Conservation (phyloP, 2,113 vertebrate genomes). For the Peromyscus polionotus region DNA sequence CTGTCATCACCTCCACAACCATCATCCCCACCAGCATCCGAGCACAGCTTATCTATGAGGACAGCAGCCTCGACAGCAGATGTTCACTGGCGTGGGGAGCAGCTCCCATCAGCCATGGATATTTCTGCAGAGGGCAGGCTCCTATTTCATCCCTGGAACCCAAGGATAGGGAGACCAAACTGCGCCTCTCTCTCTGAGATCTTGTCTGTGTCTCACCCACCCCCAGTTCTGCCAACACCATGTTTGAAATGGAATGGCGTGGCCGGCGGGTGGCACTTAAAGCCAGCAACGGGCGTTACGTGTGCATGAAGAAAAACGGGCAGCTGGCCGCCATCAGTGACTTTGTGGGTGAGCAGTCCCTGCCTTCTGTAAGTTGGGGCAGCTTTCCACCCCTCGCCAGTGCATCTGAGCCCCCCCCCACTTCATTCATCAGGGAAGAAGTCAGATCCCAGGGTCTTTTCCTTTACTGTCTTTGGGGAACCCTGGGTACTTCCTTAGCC, state of each 20-base stretch:
- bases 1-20: too few species aligned
- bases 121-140: background rate
- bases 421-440: rapidly evolving
- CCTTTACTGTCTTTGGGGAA: background rate
- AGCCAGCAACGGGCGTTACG: constrained; percentile 96
- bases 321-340: constrained; percentile 96
- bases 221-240: constrained; percentile 91
- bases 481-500: rapidly evolving
- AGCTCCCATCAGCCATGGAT: rapidly evolving
- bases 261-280: constrained; percentile 94
- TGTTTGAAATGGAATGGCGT: constrained; percentile 97
- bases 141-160: too few species aligned
- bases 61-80: too few species aligned
- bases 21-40: rapidly evolving
- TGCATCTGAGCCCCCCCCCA: too few species aligned
- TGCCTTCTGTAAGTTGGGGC: too few species aligned
- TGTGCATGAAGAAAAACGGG: constrained; percentile 97
- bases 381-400: background rate
- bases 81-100: rapidly evolving
- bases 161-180: background rate
- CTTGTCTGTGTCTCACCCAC: background rate
- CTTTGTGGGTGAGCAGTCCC: constrained; percentile 89
- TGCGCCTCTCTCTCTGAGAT: background rate
- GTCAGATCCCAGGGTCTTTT: rapidly evolving
- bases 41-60: rapidly evolving